phyloP scores from a whole-genome alignment of 2,113 vertebrate genomes.

The Struthidea cinerea region DNA sequence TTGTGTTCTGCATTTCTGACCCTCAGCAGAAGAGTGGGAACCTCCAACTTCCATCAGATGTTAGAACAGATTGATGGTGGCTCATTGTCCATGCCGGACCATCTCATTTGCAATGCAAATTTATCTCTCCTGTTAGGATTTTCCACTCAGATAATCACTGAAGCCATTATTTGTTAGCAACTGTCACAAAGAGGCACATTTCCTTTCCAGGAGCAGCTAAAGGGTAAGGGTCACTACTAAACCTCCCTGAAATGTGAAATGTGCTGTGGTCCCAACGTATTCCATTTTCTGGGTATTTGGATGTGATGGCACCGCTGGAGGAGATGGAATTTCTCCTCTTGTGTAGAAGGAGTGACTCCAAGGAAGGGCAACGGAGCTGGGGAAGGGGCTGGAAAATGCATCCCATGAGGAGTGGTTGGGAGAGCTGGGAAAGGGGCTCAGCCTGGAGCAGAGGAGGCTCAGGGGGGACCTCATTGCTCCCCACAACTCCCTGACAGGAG shows the following conservation, averaged over 20 bases:
- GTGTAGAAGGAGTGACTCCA: neutral
- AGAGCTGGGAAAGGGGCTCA: neutral
- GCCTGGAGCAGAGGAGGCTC: neutral
- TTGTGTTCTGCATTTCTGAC: neutral
- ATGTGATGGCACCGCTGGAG: accelerated
- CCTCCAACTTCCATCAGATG: neutral
- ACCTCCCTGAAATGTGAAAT: neutral
- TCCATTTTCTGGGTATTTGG: neutral
- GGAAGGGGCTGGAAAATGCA: neutral
- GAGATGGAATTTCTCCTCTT: neutral
- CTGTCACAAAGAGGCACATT: neutral
- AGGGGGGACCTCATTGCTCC: neutral
- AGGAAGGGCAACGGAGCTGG: neutral
- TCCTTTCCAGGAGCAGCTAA: neutral
- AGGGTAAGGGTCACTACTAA: neutral
- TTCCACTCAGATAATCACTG: neutral
- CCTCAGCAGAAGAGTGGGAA: neutral
- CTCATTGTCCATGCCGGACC: neutral
- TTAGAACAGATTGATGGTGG: neutral
- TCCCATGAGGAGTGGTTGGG: neutral
- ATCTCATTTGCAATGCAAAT: conserved; percentile 10
- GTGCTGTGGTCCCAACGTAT: neutral
- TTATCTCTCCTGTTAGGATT: neutral
- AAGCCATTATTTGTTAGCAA: neutral
- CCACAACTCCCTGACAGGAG: neutral